Percentiles rank a stretch among this genome's conserved stretches.
Evolutionary conservation across 2,797 vertebrate genomes (phyloP).

Genomic region (Choloepus didactylus): DNA sequence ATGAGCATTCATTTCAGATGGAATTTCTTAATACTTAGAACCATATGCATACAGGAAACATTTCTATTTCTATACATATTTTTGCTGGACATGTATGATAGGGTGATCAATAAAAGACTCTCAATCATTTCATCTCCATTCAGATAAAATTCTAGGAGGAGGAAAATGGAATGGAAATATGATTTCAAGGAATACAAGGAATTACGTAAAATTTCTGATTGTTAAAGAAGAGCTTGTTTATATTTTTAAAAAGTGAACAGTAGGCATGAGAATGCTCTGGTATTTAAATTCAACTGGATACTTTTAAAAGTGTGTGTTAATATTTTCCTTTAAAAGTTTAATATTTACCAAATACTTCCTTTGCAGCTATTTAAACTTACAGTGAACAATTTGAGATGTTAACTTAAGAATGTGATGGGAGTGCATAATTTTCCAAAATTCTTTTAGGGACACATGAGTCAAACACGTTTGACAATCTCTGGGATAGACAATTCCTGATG

Average conservation of each 20-base stretch:
- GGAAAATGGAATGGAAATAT: not conserved
- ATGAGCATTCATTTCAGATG: not conserved
- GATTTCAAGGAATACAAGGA: not conserved
- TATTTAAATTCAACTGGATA: not conserved
- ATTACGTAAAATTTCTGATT: constrained; percentile 2
- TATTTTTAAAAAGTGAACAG: not conserved
- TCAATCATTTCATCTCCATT: not conserved
- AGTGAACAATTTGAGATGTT: not conserved
- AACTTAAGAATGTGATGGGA: constrained; percentile 14
- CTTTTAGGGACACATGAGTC: not conserved
- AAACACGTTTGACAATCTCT: not conserved
- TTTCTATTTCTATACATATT: constrained; percentile 16
- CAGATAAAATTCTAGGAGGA: not conserved
- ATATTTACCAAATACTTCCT: constrained; percentile 19
- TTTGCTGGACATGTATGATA: not conserved
- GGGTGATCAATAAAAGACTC: not conserved
- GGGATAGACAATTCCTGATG: not conserved
- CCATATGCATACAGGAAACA: not conserved
- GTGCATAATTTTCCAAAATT: not conserved
- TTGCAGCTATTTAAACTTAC: not conserved
- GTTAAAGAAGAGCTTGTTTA: not conserved
- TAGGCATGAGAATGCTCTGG: not conserved
- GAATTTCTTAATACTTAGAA: constrained; percentile 5
- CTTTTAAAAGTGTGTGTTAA: not conserved
- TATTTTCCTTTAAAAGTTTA: not conserved